Evolutionary conservation across 2,113 vertebrate species (phyloP), one percentile per base, ranked within the genome.

Genomic region (Laticauda laticaudata): DNA sequence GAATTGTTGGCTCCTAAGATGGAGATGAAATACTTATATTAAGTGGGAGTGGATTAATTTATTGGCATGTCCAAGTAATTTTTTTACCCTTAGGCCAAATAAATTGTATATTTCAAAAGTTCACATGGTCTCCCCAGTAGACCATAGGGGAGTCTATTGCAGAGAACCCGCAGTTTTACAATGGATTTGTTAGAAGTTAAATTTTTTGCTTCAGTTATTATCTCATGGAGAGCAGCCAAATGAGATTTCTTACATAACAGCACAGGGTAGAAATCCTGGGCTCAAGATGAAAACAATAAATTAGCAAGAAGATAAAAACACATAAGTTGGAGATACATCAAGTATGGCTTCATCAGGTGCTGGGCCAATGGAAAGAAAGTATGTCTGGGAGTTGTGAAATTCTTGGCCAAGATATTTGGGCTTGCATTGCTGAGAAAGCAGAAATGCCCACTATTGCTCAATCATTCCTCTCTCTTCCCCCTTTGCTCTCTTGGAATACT

Each of bases 211-310:
- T 29, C 88, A 87, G 53, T 90, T 93, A 90, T 87, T 56, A 90
- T 90, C 51, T 90, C 55, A 90, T 90, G 81, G 81, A 90, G 86
- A 93, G 89, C 45, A 90, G 56, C 81, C 90, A 53, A 92, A 75
- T 89, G 26, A 87, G 56, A 87, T 48, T 54, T 89, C 51, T 93
- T 90, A 86, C 61, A 54, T 39, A 90, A 90, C 55, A 86, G 48
- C 75, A 51, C 8, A 51, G 48, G 48, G 2, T 54, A 93, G 45
- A 86, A 90, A 86, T 34, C 45, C 55, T 24, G 29, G 21, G n/a
- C 56, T 90, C 88, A 39, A 87, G 86, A 90, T 90, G 89, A 93
- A 90, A 81, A 69, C 86, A 53, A 93, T 93, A 90, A 90, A 93
- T 93, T 85, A 93, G 86, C 55, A 90, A 87, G 88, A 87, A 87